phyloP scores from a whole-genome alignment of 1,140 invertebrate species.

The Daktulosphaira vitifoliae region DNA sequence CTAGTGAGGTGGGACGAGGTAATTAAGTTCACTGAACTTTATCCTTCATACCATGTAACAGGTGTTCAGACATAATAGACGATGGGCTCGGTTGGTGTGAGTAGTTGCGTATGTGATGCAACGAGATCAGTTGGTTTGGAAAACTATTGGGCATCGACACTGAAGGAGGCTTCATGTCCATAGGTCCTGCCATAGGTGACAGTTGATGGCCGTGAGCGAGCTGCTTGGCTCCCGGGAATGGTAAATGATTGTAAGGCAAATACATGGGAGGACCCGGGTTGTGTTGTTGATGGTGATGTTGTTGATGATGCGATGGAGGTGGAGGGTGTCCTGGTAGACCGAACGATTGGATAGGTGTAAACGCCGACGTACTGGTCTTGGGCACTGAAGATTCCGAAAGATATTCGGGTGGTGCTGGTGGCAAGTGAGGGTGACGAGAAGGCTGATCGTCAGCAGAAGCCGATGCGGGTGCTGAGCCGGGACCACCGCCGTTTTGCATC shows the following conservation, averaged over 20 bases:
- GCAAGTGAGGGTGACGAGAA: slow-evolving; percentile 45
- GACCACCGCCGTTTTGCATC: slow-evolving; percentile 21
- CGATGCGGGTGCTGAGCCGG: slow-evolving; percentile 29
- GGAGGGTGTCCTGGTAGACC: slow-evolving; percentile 51
- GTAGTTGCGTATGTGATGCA: slow-evolving; percentile 95
- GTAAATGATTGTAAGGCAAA: slow-evolving; percentile 80
- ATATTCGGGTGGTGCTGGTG: slow-evolving; percentile 45
- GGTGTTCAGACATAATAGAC: slow-evolving; percentile 40
- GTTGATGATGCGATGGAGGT: slow-evolving; percentile 48
- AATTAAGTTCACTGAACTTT: slow-evolving; percentile 31
- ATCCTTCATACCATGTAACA: slow-evolving; percentile 40
- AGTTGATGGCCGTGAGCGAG: slow-evolving; percentile 40
- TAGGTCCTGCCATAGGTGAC: slow-evolving; percentile 43
- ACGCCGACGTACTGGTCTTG: slow-evolving; percentile 68
- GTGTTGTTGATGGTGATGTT: slow-evolving; percentile 48
- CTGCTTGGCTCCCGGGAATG: slow-evolving; percentile 40
- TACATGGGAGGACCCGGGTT: slow-evolving; percentile 65
- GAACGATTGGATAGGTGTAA: slow-evolving; percentile 79
- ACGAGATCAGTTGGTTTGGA: slow-evolving; percentile 88
- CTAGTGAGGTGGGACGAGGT: too few relatives aligned
- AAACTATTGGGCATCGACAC: slow-evolving; percentile 60
- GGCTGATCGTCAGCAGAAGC: slow-evolving; percentile 37
- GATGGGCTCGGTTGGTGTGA: slow-evolving; percentile 67
- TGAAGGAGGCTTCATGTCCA: slow-evolving; percentile 45
- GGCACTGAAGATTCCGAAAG: slow-evolving; percentile 41